Percentiles rank a stretch among this genome's conserved stretches.
phyloP scores from a whole-genome alignment of 2,797 vertebrate species.

The Chaenodraco wilsoni region DNA sequence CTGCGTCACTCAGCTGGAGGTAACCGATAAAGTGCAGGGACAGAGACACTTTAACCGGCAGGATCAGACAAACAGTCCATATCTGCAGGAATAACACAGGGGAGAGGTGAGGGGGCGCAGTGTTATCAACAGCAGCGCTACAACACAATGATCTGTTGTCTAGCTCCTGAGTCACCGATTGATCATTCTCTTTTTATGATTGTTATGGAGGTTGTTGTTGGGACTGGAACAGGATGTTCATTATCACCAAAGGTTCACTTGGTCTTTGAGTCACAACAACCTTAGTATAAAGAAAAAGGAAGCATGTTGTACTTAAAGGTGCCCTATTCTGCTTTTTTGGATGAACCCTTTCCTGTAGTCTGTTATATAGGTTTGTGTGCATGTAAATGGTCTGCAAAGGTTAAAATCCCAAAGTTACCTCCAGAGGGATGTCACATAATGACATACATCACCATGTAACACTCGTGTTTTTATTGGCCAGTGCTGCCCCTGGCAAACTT shows the following conservation, averaged over 20 bases:
- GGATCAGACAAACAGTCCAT: slow-evolving; percentile 15
- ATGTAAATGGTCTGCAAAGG: no score
- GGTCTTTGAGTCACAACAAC: not conserved
- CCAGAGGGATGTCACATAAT: no score
- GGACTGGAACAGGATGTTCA: not conserved
- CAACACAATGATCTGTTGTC: not conserved
- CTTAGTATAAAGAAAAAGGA: not conserved
- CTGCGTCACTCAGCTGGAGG: slow-evolving; percentile 33
- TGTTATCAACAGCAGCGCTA: not conserved
- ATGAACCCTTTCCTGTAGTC: no score
- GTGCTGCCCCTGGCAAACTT: no score
- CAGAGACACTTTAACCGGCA: slow-evolving; percentile 30
- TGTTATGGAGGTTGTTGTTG: not conserved
- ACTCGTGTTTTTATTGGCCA: no score
- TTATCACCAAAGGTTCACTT: not conserved
- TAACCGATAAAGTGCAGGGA: not conserved
- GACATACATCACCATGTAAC: no score
- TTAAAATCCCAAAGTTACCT: no score
- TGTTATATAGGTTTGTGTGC: no score
- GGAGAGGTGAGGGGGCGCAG: slow-evolving; percentile 6
- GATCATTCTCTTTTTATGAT: not conserved
- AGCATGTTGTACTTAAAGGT: not conserved
- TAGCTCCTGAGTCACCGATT: not conserved
- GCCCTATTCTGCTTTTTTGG: no score
- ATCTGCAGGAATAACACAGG: not conserved